phyloP scores from a whole-genome alignment of 2,113 vertebrate genomes.

The Eublepharis macularius region DNA sequence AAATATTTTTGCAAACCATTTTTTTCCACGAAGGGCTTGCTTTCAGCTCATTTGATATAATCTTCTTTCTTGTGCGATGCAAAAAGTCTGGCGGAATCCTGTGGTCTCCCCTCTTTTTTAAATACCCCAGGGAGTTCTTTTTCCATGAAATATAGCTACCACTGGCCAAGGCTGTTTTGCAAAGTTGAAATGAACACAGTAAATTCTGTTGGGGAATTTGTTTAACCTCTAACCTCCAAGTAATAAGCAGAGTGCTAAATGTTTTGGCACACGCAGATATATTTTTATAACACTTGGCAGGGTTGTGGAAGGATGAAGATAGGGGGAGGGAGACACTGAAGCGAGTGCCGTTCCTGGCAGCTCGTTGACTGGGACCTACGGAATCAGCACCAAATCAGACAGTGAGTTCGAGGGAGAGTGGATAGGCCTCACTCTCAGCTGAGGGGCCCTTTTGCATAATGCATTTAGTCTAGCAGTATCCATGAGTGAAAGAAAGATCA shows the following conservation, averaged over 20 bases:
- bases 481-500: too few species aligned
- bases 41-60: slow-evolving; percentile 59
- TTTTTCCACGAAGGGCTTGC: slow-evolving; percentile 59
- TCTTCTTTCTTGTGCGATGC: slow-evolving; percentile 58
- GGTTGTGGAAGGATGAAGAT: slow-evolving; percentile 42
- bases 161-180: slow-evolving; percentile 56
- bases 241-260: slow-evolving; percentile 68
- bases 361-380: background rate
- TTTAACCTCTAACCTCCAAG: slow-evolving; percentile 73
- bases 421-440: too few species aligned
- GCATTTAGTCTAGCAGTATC: too few species aligned
- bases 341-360: background rate
- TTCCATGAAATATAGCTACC: slow-evolving; percentile 64
- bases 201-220: slow-evolving; percentile 72
- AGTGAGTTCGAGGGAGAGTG: too few species aligned
- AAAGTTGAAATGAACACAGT: slow-evolving; percentile 68
- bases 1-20: slow-evolving; percentile 63
- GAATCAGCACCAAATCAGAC: background rate
- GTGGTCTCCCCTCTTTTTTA: slow-evolving; percentile 23
- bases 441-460: background rate
- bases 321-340: background rate
- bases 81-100: slow-evolving; percentile 56
- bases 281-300: slow-evolving; percentile 75
- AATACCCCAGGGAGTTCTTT: slow-evolving; percentile 68
- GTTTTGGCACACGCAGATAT: slow-evolving; percentile 66